These are phyloP conservation scores for Caretta caretta DNA, from an alignment of 2,113 vertebrate species.

Conservation along the genomic window DNA sequence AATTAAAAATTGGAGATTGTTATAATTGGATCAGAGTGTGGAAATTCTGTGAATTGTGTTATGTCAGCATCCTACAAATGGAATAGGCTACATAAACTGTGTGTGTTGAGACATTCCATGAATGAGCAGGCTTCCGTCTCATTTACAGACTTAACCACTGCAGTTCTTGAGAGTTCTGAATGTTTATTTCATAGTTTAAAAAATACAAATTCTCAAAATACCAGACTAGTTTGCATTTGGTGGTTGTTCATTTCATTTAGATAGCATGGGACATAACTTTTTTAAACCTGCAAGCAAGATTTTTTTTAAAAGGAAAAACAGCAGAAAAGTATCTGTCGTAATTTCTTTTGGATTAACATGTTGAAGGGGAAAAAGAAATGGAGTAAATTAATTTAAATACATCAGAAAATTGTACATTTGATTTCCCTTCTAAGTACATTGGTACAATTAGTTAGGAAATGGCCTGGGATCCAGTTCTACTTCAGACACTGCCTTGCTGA, in stretches of 20 bases:
- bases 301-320: slow-evolving; percentile 60
- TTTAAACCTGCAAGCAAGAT: background rate
- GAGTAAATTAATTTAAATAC: slow-evolving; percentile 8
- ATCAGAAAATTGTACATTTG: background rate
- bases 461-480: background rate
- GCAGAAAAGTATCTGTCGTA: slow-evolving; percentile 14
- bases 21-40: slow-evolving; percentile 63
- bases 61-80: slow-evolving; percentile 52
- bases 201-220: slow-evolving; percentile 62
- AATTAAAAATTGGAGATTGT: slow-evolving; percentile 60
- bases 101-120: slow-evolving; percentile 37
- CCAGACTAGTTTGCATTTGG: slow-evolving; percentile 56
- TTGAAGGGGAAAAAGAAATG: slow-evolving; percentile 2
- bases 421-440: background rate
- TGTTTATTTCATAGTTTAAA: slow-evolving; percentile 49
- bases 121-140: slow-evolving; percentile 21
- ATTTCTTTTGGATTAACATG: slow-evolving; percentile 21
- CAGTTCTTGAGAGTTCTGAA: slow-evolving; percentile 18
- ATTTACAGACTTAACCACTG: slow-evolving; percentile 14
- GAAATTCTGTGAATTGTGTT: slow-evolving; percentile 73
- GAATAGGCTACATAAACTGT: slow-evolving; percentile 55
- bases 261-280: slow-evolving; percentile 21
- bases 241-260: slow-evolving; percentile 45
- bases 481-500: no score
- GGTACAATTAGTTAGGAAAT: background rate